phyloP scores from a whole-genome alignment of 2,888 invertebrate species.

The Didymodactylos carnosus region DNA sequence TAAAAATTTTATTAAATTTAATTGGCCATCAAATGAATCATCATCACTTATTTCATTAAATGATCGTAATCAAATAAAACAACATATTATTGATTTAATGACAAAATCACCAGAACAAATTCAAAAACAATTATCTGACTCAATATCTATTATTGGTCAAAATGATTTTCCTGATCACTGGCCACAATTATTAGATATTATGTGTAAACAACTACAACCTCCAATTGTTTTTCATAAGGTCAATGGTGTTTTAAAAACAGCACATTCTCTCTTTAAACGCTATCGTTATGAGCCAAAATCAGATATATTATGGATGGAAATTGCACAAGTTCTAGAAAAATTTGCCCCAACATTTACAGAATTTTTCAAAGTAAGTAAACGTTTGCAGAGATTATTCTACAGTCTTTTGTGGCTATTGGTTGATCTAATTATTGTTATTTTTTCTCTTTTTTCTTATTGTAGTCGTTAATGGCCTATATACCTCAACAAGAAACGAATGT shows the following conservation, averaged over 20 bases:
- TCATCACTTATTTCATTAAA: slow-evolving; percentile 20
- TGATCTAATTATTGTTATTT: not conserved
- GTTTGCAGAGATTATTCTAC: slow-evolving; percentile 7
- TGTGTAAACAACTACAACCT: slow-evolving; percentile 58
- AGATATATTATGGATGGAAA: slow-evolving; percentile 79
- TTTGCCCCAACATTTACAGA: slow-evolving; percentile 83
- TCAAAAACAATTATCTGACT: slow-evolving; percentile 69
- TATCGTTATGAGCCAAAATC: slow-evolving; percentile 90
- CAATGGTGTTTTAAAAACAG: slow-evolving; percentile 77
- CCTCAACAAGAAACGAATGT: not conserved
- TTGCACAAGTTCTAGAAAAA: slow-evolving; percentile 77
- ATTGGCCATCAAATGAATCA: slow-evolving; percentile 46
- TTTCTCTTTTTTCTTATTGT: not conserved
- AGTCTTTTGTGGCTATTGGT: slow-evolving; percentile 2
- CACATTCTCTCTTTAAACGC: slow-evolving; percentile 82
- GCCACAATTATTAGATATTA: slow-evolving; percentile 72
- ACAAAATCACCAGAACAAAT: slow-evolving; percentile 67
- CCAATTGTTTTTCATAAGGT: slow-evolving; percentile 74
- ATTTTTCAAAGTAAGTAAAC: slow-evolving; percentile 59
- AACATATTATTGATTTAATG: slow-evolving; percentile 72
- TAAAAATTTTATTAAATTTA: slow-evolving; percentile 84
- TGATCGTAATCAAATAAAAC: slow-evolving; percentile 61
- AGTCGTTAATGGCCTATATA: not conserved
- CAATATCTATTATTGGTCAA: slow-evolving; percentile 81
- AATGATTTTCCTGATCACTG: slow-evolving; percentile 89